Evolutionary conservation across 2,113 vertebrate species (phyloP).

Genomic region (Oncorhynchus clarkii): DNA sequence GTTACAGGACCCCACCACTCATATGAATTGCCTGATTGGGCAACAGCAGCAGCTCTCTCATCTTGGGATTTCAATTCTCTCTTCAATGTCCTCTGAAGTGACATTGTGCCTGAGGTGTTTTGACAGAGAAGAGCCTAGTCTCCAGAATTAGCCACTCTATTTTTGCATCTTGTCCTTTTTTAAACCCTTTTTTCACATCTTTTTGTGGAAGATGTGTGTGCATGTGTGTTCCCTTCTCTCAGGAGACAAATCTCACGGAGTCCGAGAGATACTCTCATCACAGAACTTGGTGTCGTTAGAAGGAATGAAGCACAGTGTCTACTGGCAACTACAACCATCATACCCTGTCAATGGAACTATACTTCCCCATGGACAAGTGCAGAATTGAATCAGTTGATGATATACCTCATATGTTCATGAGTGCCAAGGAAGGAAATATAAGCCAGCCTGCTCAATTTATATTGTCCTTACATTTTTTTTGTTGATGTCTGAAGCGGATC

Average conservation of each 20-base stretch:
- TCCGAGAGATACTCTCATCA: constrained; percentile 7
- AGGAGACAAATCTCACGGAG: constrained; percentile 24
- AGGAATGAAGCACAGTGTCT: neutral
- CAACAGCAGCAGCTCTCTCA: neutral
- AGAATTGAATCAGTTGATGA: constrained; percentile 41
- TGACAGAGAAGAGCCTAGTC: neutral
- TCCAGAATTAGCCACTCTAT: neutral
- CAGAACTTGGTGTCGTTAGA: neutral
- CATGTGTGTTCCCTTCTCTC: constrained; percentile 1
- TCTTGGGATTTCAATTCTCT: constrained; percentile 4
- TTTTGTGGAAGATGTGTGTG: neutral
- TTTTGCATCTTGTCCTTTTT: constrained; percentile 2
- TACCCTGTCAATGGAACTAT: neutral
- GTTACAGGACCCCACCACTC: neutral
- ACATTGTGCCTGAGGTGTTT: neutral
- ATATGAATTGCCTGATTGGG: neutral
- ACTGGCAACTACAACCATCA: neutral
- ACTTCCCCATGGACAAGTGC: neutral
- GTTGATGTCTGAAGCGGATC: constrained; percentile 61
- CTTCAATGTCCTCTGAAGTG: neutral
- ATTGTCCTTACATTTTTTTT: neutral
- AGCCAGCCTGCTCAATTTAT: neutral
- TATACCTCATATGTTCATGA: neutral
- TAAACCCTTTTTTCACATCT: neutral
- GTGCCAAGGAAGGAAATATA: neutral